These are phyloP conservation scores for Morone chrysops DNA, from an alignment of 2,113 vertebrate genomes.

Conservation along the genomic window DNA sequence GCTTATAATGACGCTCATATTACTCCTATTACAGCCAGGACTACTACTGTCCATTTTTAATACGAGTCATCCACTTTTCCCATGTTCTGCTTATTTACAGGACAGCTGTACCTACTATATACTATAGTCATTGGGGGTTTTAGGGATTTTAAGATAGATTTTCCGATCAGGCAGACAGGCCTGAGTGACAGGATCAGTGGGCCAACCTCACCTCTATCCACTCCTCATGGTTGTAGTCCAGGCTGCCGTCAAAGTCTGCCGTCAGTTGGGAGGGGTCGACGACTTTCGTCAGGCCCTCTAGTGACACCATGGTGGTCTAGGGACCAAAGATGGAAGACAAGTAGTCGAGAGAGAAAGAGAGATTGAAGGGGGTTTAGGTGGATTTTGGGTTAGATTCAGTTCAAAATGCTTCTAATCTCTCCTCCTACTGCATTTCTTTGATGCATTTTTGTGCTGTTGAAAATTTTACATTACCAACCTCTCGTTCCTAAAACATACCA, in stretches of 20 bases:
- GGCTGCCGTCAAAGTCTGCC: constrained; percentile 96
- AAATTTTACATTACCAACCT: constrained; percentile 1
- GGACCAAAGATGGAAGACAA: constrained; percentile 28
- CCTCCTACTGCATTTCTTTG: neutral
- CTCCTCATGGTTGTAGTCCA: constrained; percentile 99
- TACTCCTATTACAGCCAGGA: neutral
- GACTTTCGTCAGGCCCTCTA: constrained; percentile 98
- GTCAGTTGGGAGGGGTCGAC: constrained; percentile 99
- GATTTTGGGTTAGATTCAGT: constrained; percentile 16
- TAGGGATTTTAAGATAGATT: neutral
- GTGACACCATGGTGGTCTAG: constrained; percentile 98
- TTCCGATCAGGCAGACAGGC: neutral
- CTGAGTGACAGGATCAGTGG: neutral
- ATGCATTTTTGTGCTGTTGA: neutral
- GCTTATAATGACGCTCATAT: neutral
- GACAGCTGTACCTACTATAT: neutral
- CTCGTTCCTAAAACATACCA: neutral
- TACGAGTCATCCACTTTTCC: neutral
- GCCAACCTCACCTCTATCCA: constrained; percentile 91
- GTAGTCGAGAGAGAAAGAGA: neutral
- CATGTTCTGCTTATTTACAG: neutral
- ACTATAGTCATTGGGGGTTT: neutral
- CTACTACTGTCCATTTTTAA: neutral
- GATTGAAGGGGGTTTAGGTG: neutral
- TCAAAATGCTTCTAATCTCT: constrained; percentile 28